Percentiles rank a stretch among this genome's conserved stretches.
phyloP scores from a whole-genome alignment of 2,113 vertebrate species.

The Salvelinus fontinalis region DNA sequence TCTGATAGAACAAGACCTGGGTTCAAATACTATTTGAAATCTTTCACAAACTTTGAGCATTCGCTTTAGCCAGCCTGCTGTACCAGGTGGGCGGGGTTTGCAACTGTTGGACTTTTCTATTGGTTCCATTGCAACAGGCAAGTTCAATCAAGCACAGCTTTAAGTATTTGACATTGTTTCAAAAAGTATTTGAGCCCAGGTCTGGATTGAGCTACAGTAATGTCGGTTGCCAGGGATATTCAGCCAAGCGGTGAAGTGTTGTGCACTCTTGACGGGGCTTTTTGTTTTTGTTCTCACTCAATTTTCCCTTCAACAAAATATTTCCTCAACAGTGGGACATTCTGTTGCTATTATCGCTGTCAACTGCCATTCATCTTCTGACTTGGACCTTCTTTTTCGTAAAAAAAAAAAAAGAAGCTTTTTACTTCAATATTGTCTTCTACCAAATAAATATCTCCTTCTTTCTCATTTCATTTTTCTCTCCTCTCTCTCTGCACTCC shows the following conservation, averaged over 20 bases:
- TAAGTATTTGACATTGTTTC: too few species aligned
- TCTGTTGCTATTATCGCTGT: background rate
- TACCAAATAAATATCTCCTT: too few species aligned
- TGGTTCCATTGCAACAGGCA: too few species aligned
- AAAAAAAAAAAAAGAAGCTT: too few species aligned
- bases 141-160: too few species aligned
- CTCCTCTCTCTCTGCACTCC: background rate
- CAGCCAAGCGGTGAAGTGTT: background rate
- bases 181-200: too few species aligned
- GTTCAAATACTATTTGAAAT: too few species aligned
- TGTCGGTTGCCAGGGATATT: slow-evolving; percentile 3
- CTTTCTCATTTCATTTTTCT: background rate
- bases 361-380: background rate
- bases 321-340: background rate
- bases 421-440: background rate
- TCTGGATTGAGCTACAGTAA: background rate
- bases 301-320: slow-evolving; percentile 15
- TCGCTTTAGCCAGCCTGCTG: too few species aligned
- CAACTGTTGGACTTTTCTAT: too few species aligned
- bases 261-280: slow-evolving; percentile 13
- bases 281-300: slow-evolving; percentile 16
- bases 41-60: too few species aligned
- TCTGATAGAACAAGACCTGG: too few species aligned
- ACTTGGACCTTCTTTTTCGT: background rate
- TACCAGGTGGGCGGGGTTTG: too few species aligned